phyloP scores from a whole-genome alignment of 2,113 vertebrate species.

The Crotalus tigris region DNA sequence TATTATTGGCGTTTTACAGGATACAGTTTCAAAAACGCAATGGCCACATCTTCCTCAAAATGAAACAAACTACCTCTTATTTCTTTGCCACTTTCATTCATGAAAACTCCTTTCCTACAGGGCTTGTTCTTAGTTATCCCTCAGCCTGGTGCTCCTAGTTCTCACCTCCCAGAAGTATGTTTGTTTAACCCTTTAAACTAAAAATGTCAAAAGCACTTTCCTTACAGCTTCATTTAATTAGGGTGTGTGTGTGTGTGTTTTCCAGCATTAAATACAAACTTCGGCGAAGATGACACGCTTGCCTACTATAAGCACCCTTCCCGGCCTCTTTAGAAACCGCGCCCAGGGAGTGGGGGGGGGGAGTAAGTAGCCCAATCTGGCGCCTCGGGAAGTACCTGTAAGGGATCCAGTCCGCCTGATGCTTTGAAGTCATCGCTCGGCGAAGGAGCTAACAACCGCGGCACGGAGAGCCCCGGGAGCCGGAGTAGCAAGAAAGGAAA shows the following conservation, averaged over 20 bases:
- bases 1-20: neutral
- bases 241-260: too few relatives aligned
- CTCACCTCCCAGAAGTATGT: neutral
- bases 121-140: neutral
- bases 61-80: neutral
- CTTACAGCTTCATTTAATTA: too few relatives aligned
- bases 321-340: neutral
- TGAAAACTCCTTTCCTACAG: neutral
- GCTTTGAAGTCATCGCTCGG: conserved; percentile 91
- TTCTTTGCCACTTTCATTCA: neutral
- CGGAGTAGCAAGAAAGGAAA: conserved; percentile 19
- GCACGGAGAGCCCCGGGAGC: conserved; percentile 38
- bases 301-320: too few relatives aligned
- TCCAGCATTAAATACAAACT: neutral
- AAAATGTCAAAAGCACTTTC: neutral
- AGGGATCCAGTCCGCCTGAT: conserved; percentile 94
- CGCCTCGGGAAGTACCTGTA: conserved; percentile 83
- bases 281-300: neutral
- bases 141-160: neutral
- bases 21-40: too few relatives aligned
- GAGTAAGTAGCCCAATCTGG: neutral
- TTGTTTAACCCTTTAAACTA: neutral
- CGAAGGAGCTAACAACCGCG: conserved; percentile 30
- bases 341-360: neutral
- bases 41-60: neutral